Evolutionary conservation across 1,140 invertebrate genomes (phyloP).

Genomic region (Varroa destructor): DNA sequence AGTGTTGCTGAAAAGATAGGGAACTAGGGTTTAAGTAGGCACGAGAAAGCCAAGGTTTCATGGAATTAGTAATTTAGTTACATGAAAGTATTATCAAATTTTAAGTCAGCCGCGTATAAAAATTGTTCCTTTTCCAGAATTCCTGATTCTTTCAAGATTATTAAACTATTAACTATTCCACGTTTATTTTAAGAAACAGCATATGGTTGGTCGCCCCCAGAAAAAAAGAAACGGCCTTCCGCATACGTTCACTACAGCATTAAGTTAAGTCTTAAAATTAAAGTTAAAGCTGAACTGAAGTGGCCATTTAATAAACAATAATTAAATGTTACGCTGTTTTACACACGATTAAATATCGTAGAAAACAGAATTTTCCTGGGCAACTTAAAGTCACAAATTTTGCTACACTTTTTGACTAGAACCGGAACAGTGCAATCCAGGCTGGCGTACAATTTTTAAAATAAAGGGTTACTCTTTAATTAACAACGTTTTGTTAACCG

Average conservation of each 20-base stretch:
- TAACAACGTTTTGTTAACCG: too few species aligned
- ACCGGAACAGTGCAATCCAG: too few species aligned
- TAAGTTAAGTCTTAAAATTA: neutral
- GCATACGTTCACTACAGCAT: neutral
- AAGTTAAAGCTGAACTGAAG: neutral
- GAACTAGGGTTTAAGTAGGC: neutral
- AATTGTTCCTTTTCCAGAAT: slow-evolving; percentile 2
- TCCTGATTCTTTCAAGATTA: neutral
- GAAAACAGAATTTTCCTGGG: neutral
- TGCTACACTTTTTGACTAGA: too few species aligned
- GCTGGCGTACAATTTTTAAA: too few species aligned
- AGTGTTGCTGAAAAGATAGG: neutral
- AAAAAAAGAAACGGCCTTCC: neutral
- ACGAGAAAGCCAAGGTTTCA: neutral
- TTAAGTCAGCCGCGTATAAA: neutral
- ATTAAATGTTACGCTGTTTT: neutral
- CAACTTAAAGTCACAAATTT: too few species aligned
- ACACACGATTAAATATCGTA: neutral
- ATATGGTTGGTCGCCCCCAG: neutral
- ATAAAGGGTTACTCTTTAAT: too few species aligned
- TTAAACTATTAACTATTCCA: neutral
- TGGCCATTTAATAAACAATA: neutral
- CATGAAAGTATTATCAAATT: neutral
- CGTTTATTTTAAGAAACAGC: neutral
- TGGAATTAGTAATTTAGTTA: neutral